These are phyloP conservation scores for Leptodactylus fuscus DNA, from an alignment of 2,113 vertebrate species.

Conservation along the genomic window DNA sequence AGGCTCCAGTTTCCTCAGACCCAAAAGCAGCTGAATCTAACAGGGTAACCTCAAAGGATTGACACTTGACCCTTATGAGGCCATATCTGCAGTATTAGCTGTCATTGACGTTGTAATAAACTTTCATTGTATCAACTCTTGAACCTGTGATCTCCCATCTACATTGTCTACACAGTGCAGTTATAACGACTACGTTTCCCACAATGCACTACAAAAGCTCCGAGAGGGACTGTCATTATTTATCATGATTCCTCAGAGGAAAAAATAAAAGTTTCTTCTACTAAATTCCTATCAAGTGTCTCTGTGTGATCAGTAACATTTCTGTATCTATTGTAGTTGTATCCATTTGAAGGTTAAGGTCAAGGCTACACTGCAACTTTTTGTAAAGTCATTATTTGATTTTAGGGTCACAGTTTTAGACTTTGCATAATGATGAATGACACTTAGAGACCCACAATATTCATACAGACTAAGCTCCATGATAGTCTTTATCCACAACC, in stretches of 20 bases:
- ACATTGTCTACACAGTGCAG: neutral
- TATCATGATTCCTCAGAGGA: constrained; percentile 47
- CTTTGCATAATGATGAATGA: no score
- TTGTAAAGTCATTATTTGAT: no score
- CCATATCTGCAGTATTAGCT: constrained; percentile 30
- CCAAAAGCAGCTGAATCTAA: neutral
- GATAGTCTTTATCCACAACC: no score
- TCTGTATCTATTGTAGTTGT: no score
- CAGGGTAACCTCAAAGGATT: constrained; percentile 46
- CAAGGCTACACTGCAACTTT: no score
- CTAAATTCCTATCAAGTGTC: constrained; percentile 28
- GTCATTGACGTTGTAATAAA: constrained; percentile 40
- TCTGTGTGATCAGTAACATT: neutral
- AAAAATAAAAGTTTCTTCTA: constrained; percentile 56
- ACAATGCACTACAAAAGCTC: constrained; percentile 37
- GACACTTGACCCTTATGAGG: neutral
- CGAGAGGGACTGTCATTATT: constrained; percentile 3
- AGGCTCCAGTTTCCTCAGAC: constrained; percentile 20
- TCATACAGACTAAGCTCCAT: no score
- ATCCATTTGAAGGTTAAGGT: neutral
- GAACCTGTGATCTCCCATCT: constrained; percentile 15
- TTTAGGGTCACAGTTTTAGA: no score
- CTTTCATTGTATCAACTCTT: constrained; percentile 3
- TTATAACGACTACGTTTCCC: constrained; percentile 3
- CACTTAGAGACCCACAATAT: no score